Conservation (phyloP, 2,797 vertebrate genomes). For the Poliocrania exsul region DNA sequence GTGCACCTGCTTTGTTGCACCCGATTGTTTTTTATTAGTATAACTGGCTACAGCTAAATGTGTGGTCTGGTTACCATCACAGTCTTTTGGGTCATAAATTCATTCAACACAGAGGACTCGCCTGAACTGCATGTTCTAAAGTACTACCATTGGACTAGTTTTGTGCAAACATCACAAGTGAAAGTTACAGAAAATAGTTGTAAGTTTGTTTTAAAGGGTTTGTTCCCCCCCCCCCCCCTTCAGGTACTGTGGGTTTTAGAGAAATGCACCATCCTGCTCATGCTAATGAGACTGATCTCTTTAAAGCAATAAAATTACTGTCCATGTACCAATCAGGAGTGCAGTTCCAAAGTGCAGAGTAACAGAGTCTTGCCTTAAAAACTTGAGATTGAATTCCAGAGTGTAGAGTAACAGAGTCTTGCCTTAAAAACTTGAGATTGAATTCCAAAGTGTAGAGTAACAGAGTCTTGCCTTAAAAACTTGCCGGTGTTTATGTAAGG, state of each 20-base stretch:
- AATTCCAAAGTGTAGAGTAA: background rate
- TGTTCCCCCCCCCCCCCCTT: background rate
- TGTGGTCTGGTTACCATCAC: background rate
- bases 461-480: background rate
- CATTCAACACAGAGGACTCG: background rate
- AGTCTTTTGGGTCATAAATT: background rate
- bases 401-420: background rate
- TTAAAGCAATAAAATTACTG: background rate
- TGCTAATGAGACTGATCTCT: background rate
- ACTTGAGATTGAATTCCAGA: background rate
- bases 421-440: background rate
- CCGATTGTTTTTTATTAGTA: slow-evolving; percentile 2
- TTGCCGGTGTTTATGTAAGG: background rate
- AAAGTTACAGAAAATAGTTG: slow-evolving; percentile 19
- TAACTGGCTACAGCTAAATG: background rate
- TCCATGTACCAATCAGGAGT: background rate
- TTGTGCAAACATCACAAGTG: background rate
- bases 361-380: background rate
- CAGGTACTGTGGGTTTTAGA: background rate
- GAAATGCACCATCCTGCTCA: background rate
- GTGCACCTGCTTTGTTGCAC: background rate
- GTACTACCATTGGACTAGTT: background rate
- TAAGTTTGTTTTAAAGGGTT: slow-evolving; percentile 18
- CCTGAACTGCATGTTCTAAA: background rate
- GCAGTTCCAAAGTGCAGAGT: background rate